Evolutionary conservation across 2,888 invertebrate genomes (phyloP).

Genomic region (Folsomia candida): DNA sequence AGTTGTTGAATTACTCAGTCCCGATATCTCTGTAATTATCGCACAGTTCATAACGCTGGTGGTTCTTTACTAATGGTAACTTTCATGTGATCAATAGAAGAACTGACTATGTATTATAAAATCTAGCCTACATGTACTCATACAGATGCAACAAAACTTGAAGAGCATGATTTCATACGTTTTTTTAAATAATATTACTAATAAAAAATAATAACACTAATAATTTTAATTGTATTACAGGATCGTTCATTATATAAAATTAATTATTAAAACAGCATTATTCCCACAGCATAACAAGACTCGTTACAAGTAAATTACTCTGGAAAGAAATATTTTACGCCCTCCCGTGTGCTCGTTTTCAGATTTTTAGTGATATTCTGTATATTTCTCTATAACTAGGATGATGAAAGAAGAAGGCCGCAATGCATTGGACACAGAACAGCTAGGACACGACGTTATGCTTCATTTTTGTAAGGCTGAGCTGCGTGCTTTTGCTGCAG

Average conservation of each 20-base stretch:
- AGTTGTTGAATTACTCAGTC: too few relatives aligned
- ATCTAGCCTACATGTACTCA: not conserved
- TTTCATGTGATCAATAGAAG: not conserved
- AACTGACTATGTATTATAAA: not conserved
- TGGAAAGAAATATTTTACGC: not conserved
- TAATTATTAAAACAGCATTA: too few relatives aligned
- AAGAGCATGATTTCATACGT: too few relatives aligned
- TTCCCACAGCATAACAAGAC: too few relatives aligned
- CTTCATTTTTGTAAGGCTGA: not conserved
- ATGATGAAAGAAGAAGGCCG: not conserved
- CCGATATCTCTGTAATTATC: not conserved
- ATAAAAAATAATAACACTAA: too few relatives aligned
- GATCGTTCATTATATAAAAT: too few relatives aligned
- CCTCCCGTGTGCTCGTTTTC: too few relatives aligned
- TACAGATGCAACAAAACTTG: too few relatives aligned
- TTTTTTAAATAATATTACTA: too few relatives aligned
- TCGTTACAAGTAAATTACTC: too few relatives aligned
- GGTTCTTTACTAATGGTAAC: not conserved
- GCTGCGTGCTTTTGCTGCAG: constrained; percentile 55
- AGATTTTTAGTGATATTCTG: too few relatives aligned
- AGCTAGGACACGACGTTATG: not conserved
- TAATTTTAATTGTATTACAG: too few relatives aligned
- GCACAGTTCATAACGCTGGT: not conserved
- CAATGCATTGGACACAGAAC: not conserved
- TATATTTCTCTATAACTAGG: not conserved